A percentile compares a stretch with the other conserved stretches of the same genome.
These are phyloP conservation scores for Thaumetopoea pityocampa DNA, from an alignment of 1,140 invertebrate species.

Conservation along the genomic window DNA sequence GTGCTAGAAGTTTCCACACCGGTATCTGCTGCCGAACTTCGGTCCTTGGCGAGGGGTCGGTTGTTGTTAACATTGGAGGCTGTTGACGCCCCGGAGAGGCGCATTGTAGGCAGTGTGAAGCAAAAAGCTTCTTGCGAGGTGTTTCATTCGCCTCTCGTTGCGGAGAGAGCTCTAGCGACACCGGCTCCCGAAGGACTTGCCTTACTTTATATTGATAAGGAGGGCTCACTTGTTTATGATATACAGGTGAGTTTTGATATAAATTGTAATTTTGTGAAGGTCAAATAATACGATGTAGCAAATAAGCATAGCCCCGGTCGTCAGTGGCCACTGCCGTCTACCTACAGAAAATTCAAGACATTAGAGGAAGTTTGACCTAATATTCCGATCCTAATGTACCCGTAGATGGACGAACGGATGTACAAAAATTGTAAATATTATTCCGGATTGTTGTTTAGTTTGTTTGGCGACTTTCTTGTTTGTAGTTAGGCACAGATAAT, in stretches of 20 bases:
- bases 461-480: no score
- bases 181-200: conserved; percentile 81
- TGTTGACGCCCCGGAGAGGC: conserved; percentile 78
- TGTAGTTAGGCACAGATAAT: no score
- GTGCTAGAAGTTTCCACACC: conserved; percentile 84
- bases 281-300: no score
- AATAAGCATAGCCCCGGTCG: no score
- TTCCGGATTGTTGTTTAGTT: no score
- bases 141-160: conserved; percentile 82
- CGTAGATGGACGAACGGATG: no score
- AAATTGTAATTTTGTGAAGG: neutral
- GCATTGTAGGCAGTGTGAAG: conserved; percentile 80
- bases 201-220: conserved; percentile 86
- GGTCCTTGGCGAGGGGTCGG: conserved; percentile 83
- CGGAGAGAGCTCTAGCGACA: conserved; percentile 64
- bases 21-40: conserved; percentile 82
- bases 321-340: no score
- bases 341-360: no score
- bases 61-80: conserved; percentile 82
- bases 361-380: no score
- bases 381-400: no score
- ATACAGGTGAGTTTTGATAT: conserved; percentile 75
- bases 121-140: conserved; percentile 87
- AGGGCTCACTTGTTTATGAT: conserved; percentile 85
- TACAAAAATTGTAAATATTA: no score